Percentiles rank a stretch among this genome's conserved stretches.
These are phyloP conservation scores for Thripadectes ignobilis DNA, from an alignment of 2,797 vertebrate genomes.

Conservation along the genomic window DNA sequence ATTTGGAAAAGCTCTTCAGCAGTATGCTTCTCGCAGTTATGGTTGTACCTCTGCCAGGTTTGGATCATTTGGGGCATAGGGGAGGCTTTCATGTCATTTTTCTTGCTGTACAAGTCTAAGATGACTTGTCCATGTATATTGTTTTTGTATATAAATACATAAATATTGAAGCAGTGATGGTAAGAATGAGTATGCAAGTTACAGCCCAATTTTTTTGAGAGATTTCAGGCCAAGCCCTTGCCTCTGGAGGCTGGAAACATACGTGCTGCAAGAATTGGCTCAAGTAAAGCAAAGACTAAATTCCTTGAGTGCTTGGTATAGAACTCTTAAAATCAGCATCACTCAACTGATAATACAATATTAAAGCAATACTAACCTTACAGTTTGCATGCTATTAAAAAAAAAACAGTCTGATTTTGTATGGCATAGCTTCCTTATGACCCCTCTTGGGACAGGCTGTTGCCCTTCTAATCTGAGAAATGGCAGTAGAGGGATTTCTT, in stretches of 20 bases:
- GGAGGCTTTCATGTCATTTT: not conserved
- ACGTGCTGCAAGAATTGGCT: not conserved
- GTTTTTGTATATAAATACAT: not conserved
- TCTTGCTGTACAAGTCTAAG: not conserved
- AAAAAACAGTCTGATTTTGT: not conserved
- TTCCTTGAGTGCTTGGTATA: not conserved
- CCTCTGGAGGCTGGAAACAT: not conserved
- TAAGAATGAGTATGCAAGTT: not conserved
- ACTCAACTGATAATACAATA: not conserved
- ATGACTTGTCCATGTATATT: not conserved
- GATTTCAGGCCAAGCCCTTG: not conserved
- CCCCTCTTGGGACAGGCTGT: not conserved
- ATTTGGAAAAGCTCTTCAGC: not conserved
- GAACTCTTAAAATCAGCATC: not conserved
- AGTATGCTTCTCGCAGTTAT: not conserved
- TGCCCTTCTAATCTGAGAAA: not conserved
- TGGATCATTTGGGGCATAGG: not conserved
- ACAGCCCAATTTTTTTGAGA: not conserved
- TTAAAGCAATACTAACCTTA: not conserved
- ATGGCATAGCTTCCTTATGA: not conserved
- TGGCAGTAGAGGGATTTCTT: not conserved
- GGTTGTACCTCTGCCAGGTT: not conserved
- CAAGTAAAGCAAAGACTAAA: not conserved
- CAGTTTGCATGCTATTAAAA: not conserved
- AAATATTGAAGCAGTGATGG: not conserved